These are phyloP conservation scores for Melanchra persicariae DNA, from an alignment of 2,888 invertebrate genomes.

Conservation along the genomic window DNA sequence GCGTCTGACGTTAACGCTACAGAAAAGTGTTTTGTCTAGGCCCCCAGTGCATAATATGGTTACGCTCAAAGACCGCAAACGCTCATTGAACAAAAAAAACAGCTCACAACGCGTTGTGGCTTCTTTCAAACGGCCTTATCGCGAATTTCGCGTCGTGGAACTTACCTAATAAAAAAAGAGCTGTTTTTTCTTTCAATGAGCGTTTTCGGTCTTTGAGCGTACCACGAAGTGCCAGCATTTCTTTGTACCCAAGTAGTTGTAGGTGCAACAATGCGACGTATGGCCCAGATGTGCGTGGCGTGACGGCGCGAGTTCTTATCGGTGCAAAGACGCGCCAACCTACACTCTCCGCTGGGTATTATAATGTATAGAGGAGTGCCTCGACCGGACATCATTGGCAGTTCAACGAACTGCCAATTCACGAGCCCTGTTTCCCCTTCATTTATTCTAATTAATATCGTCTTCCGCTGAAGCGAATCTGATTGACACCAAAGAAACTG, in stretches of 20 bases:
- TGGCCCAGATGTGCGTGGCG: slow-evolving; percentile 81
- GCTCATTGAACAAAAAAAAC: too few relatives aligned
- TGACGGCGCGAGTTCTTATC: slow-evolving; percentile 78
- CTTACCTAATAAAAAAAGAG: too few relatives aligned
- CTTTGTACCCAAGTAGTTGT: slow-evolving; percentile 32
- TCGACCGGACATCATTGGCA: slow-evolving; percentile 58
- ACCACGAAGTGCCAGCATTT: slow-evolving; percentile 17
- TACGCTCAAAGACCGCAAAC: too few relatives aligned
- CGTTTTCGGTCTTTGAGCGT: background rate
- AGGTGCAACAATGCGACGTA: slow-evolving; percentile 70
- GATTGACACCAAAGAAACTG: background rate
- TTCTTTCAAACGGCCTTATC: too few relatives aligned
- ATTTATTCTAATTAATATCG: slow-evolving; percentile 52
- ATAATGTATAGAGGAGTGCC: slow-evolving; percentile 44
- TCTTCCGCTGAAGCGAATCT: slow-evolving; percentile 41
- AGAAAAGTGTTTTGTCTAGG: too few relatives aligned
- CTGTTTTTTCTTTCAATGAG: too few relatives aligned
- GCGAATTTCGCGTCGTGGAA: too few relatives aligned
- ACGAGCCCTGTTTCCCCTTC: slow-evolving; percentile 50
- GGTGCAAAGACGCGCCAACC: slow-evolving; percentile 71
- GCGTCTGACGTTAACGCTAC: too few relatives aligned
- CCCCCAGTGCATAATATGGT: too few relatives aligned
- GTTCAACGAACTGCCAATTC: slow-evolving; percentile 72
- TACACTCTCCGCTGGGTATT: slow-evolving; percentile 59
- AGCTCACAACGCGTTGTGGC: too few relatives aligned